A percentile compares a stretch with the other conserved stretches of the same genome.
Evolutionary conservation across 2,113 vertebrate species (phyloP).

Genomic region (Scomber colias): DNA sequence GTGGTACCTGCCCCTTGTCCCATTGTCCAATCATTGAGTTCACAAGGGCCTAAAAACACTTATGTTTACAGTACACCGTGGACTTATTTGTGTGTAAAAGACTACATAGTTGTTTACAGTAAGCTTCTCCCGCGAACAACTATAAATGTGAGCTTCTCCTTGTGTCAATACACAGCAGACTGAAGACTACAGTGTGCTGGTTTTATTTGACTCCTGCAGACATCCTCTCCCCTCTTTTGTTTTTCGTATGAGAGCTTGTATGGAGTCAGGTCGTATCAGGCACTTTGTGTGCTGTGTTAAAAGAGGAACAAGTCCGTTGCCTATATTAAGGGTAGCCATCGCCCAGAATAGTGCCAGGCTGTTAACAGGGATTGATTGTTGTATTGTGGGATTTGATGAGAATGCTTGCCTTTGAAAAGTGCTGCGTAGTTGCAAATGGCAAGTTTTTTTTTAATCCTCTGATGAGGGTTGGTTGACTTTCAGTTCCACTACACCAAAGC

Average conservation of each 20-base stretch:
- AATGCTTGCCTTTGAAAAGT: constrained; percentile 50
- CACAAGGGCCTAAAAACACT: neutral
- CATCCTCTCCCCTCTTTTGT: constrained; percentile 15
- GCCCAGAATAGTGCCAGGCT: constrained; percentile 56
- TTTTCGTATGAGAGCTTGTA: constrained; percentile 30
- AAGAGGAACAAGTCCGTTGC: constrained; percentile 46
- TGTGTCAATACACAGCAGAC: constrained; percentile 48
- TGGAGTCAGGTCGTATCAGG: constrained; percentile 58
- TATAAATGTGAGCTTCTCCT: constrained; percentile 41
- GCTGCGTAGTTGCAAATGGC: constrained; percentile 10
- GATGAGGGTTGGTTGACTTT: neutral
- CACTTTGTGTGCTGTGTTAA: constrained; percentile 47
- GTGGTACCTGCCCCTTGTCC: neutral
- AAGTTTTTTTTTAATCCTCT: neutral
- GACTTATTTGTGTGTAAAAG: constrained; percentile 26
- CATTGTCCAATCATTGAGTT: neutral
- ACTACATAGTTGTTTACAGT: constrained; percentile 60
- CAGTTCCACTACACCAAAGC: neutral
- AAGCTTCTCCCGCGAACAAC: constrained; percentile 52
- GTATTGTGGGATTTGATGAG: constrained; percentile 41
- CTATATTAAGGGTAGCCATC: constrained; percentile 33
- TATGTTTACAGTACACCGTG: constrained; percentile 50
- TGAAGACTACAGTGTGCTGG: neutral
- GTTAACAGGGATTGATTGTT: constrained; percentile 62
- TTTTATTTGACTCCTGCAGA: constrained; percentile 21